Conservation (phyloP, 2,888 invertebrate species). For the Dilophus febrilis region DNA sequence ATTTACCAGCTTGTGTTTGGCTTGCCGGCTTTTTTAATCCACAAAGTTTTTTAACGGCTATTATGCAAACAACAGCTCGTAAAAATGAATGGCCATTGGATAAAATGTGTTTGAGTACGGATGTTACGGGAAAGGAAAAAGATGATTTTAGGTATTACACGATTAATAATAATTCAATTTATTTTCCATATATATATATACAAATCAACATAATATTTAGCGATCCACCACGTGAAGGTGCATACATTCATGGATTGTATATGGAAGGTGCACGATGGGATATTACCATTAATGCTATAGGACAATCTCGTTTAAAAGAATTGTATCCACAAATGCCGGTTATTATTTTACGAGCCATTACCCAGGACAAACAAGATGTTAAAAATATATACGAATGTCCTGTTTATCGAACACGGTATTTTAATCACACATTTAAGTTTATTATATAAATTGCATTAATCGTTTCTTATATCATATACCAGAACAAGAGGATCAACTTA, state of each 20-base stretch:
- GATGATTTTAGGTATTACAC: constrained; percentile 57
- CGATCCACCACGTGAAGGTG: constrained; percentile 76
- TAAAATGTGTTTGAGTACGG: constrained; percentile 88
- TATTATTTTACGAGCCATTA: constrained; percentile 74
- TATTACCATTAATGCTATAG: constrained; percentile 54
- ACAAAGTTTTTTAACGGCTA: constrained; percentile 90
- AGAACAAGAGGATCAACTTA: constrained; percentile 75
- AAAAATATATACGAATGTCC: constrained; percentile 86
- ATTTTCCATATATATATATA: too few species aligned
- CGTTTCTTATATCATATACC: constrained; percentile 8
- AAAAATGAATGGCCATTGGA: constrained; percentile 93
- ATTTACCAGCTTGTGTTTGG: constrained; percentile 82
- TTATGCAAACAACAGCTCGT: constrained; percentile 93
- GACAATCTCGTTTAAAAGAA: constrained; percentile 78
- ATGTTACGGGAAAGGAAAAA: constrained; percentile 79
- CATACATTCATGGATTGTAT: constrained; percentile 74
- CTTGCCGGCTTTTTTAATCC: constrained; percentile 93
- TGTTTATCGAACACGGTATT: constrained; percentile 71
- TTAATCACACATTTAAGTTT: too few species aligned
- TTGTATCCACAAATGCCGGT: constrained; percentile 84
- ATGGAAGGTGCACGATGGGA: constrained; percentile 97
- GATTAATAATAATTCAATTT: neutral
- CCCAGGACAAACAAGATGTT: constrained; percentile 76
- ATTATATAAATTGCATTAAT: too few species aligned
- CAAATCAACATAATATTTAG: constrained; percentile 27